Conservation (phyloP, 2,797 vertebrate genomes). For the Halcyon leucocephala region DNA sequence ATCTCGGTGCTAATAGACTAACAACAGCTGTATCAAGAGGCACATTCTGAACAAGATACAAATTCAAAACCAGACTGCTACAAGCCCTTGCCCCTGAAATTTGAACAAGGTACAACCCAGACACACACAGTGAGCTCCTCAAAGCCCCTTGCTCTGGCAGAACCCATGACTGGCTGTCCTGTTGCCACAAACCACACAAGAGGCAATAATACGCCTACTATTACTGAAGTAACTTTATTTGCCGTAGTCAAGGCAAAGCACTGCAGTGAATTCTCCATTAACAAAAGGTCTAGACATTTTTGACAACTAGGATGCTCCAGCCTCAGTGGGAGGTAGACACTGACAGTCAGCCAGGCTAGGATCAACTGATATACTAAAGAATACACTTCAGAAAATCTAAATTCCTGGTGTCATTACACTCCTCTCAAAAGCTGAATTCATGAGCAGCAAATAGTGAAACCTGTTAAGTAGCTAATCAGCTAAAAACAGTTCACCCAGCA, state of each 20-base stretch:
- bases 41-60: background rate
- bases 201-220: background rate
- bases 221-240: background rate
- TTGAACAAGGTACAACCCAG: background rate
- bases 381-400: background rate
- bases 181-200: background rate
- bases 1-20: background rate
- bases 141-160: background rate
- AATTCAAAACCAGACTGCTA: background rate
- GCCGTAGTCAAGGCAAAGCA: background rate
- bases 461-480: background rate
- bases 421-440: background rate
- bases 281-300: background rate
- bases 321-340: background rate
- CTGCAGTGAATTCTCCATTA: background rate
- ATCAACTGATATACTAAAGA: background rate
- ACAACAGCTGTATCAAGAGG: background rate
- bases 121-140: fast-evolving
- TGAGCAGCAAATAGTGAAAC: background rate
- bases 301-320: background rate
- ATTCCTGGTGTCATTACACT: background rate
- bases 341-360: background rate
- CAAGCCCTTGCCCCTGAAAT: background rate
- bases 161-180: background rate
- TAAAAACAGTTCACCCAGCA: background rate